Evolutionary conservation across 2,888 invertebrate species (phyloP), one percentile per base, ranked within the genome.

Genomic region (Drosophila anceps): DNA sequence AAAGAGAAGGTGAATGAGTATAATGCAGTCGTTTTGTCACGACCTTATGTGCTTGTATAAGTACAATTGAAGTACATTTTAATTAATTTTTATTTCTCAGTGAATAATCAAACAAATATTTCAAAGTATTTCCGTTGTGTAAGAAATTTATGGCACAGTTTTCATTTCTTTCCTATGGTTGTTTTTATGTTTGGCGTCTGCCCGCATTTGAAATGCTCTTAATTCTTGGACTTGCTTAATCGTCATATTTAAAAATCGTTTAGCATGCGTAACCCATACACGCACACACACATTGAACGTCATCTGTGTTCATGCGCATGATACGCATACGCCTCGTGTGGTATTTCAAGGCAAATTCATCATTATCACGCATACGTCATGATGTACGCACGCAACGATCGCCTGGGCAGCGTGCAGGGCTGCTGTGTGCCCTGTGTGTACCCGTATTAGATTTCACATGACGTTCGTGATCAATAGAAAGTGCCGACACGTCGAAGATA

Each of bases 311-410:
- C 69, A 75, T 76, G 66, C 62, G 48, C 54, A 68, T 39, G 72
- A 68, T 81, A 84, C 75, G 73, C 77, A 82, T 82, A 76, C 73
- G 88, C 74, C 54, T 44, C 71, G 64, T 77, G 85, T 61, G 65
- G 61, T 31, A 69, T 66, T 71, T 86, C 75, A 83, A 84, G 84
- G 88, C 72, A 62, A 50, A 73, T 68, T 57, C 72, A 31, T 50
- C 46, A 79, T 59, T 74, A 86, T 84, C 76, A 86, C 76, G 64
- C 78, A 88, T 88, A 84, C 88, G 84, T 81, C 84, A 86, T 65
- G 88, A 76, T 62, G 64, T 61, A 74, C 86, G 72, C 76, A 72
- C 66, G 62, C 55, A 41, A 51, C n/a, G 63, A 63, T 35, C 29
- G n/a, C 24, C 24, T 4, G 9, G 6, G 9, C 44, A 6, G 37